phyloP scores from a whole-genome alignment of 2,797 vertebrate genomes.

The Lithobates sylvaticus region DNA sequence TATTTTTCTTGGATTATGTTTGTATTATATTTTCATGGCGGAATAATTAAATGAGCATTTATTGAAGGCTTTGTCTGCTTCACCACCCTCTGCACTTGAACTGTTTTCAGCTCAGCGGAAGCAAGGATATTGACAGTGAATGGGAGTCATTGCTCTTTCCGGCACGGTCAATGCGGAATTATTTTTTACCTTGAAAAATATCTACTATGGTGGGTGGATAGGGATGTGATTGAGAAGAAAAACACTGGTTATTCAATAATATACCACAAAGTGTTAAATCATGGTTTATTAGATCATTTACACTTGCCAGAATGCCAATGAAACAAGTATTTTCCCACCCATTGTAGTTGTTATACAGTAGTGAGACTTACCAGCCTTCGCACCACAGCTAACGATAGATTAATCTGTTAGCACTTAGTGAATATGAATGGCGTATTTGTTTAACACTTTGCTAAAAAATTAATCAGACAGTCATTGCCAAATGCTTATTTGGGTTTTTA shows the following conservation, averaged over 20 bases:
- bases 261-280: not conserved
- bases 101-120: conserved; percentile 16
- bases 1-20: conserved; percentile 17
- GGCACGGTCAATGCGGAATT: conserved; percentile 11
- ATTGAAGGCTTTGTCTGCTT: conserved; percentile 9
- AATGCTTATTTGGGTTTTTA: not conserved
- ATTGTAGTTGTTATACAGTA: not conserved
- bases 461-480: no score
- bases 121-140: conserved; percentile 33
- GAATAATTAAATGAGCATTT: conserved; percentile 21
- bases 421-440: not conserved
- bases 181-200: conserved; percentile 31
- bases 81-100: conserved; percentile 9
- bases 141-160: conserved; percentile 32
- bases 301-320: not conserved
- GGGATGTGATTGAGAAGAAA: not conserved
- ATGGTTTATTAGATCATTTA: not conserved
- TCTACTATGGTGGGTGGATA: conserved; percentile 9
- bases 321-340: not conserved
- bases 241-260: not conserved
- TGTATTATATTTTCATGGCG: conserved; percentile 13
- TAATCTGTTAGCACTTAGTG: not conserved
- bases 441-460: not conserved
- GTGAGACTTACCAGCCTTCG: not conserved
- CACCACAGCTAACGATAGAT: not conserved